Evolutionary conservation across 2,113 vertebrate genomes (phyloP).

Genomic region (Cichladusa arquata): DNA sequence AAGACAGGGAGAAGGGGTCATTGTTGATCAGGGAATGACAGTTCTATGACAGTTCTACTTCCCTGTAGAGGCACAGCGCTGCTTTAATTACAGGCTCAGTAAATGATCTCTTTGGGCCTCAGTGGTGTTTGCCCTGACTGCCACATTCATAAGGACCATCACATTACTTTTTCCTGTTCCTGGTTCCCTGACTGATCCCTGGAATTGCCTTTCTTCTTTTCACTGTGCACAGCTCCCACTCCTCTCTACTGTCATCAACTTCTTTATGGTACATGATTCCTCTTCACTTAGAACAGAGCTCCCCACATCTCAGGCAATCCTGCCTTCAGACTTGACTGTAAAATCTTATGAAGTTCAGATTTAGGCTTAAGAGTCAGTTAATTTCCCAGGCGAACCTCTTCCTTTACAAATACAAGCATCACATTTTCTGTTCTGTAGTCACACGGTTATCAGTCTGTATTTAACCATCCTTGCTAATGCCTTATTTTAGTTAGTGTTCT

Average conservation of each 20-base stretch:
- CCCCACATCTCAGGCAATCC: background rate
- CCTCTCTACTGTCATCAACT: background rate
- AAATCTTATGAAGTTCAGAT: background rate
- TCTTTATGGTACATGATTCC: background rate
- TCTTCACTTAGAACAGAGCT: background rate
- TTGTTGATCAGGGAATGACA: rapidly evolving
- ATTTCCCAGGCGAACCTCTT: background rate
- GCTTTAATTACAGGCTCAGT: background rate
- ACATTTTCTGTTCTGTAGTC: background rate
- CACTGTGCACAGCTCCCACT: background rate
- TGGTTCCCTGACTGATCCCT: background rate
- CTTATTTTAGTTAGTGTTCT: background rate
- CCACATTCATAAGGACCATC: background rate
- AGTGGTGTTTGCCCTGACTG: background rate
- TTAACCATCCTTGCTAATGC: background rate
- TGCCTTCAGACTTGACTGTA: background rate
- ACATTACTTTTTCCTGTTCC: background rate
- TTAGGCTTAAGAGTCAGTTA: background rate
- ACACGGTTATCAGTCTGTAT: background rate
- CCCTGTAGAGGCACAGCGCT: background rate
- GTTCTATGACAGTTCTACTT: rapidly evolving
- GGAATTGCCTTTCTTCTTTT: background rate
- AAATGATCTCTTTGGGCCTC: background rate
- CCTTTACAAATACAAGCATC: background rate
- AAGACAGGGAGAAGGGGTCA: background rate